phyloP scores from a whole-genome alignment of 1,140 invertebrate species.

The Polypedilum vanderplanki region DNA sequence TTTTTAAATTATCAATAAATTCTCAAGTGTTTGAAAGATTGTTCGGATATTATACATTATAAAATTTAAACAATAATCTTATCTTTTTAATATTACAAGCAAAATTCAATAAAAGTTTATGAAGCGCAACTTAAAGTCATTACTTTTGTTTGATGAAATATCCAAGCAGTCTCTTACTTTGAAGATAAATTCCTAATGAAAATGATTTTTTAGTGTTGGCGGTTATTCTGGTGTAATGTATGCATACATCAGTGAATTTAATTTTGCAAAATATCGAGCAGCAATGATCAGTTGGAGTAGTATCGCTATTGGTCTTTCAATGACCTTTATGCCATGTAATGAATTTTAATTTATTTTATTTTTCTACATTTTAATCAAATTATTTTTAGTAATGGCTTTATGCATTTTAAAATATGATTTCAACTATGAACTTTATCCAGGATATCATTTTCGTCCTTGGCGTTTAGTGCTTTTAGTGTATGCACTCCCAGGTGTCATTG shows the following conservation, averaged over 20 bases:
- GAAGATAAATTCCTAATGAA: too few species aligned
- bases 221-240: conserved; percentile 49
- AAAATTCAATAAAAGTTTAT: too few species aligned
- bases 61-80: too few species aligned
- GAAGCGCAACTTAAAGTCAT: too few species aligned
- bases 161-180: too few species aligned
- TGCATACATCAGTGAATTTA: conserved; percentile 51
- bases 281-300: conserved; percentile 34
- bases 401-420: not conserved
- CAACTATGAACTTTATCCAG: not conserved
- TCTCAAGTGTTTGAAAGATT: too few species aligned
- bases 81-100: too few species aligned
- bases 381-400: not conserved
- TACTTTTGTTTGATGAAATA: too few species aligned
- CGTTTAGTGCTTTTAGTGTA: not conserved
- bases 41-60: too few species aligned
- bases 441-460: not conserved
- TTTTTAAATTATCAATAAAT: too few species aligned
- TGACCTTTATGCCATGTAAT: conserved; percentile 26
- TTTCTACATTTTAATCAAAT: not conserved
- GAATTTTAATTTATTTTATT: not conserved
- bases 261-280: conserved; percentile 44
- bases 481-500: not conserved
- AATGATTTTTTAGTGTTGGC: conserved; percentile 46
- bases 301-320: conserved; percentile 29